A percentile compares a stretch with the other conserved stretches of the same genome.
Evolutionary conservation across 2,888 invertebrate species (phyloP).

Genomic region (Cotesia congregata): DNA sequence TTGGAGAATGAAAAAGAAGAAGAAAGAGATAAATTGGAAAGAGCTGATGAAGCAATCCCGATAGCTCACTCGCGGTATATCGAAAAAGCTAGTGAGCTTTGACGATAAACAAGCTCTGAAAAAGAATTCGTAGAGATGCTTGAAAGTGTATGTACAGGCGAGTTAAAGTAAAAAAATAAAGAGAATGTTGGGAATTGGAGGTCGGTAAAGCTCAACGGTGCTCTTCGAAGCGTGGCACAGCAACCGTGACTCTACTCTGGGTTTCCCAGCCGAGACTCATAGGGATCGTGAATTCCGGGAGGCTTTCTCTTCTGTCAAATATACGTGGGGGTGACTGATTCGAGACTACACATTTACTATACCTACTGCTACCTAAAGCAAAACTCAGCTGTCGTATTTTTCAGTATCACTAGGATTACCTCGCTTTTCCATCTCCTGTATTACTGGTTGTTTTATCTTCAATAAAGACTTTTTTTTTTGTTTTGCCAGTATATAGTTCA

Average conservation of each 20-base stretch:
- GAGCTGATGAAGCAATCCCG: conserved; percentile 39
- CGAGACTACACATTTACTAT: conserved; percentile 21
- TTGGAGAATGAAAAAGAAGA: neutral
- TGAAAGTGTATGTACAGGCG: conserved; percentile 19
- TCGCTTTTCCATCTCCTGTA: conserved; percentile 19
- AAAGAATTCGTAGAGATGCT: conserved; percentile 26
- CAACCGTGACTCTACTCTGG: conserved; percentile 37
- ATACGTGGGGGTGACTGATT: conserved; percentile 37
- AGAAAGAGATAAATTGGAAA: conserved; percentile 35
- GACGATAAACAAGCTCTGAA: conserved; percentile 17
- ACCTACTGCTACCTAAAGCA: conserved; percentile 7
- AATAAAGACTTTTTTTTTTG: conserved; percentile 20
- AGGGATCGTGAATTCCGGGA: conserved; percentile 40
- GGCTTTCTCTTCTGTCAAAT: conserved; percentile 25
- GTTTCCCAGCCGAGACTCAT: conserved; percentile 28
- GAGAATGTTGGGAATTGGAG: conserved; percentile 20
- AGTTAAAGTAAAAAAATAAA: conserved; percentile 22
- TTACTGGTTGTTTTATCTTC: conserved; percentile 13
- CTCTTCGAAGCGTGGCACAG: conserved; percentile 30
- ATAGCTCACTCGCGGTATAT: conserved; percentile 20
- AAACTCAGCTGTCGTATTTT: conserved; percentile 34
- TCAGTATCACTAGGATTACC: conserved; percentile 38
- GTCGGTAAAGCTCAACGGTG: conserved; percentile 33
- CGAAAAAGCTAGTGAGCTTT: conserved; percentile 22
- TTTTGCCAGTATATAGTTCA: neutral